Percentiles rank a stretch among this genome's conserved stretches.
Conservation (phyloP, 2,888 invertebrate species). For the Drosophila atripex region DNA sequence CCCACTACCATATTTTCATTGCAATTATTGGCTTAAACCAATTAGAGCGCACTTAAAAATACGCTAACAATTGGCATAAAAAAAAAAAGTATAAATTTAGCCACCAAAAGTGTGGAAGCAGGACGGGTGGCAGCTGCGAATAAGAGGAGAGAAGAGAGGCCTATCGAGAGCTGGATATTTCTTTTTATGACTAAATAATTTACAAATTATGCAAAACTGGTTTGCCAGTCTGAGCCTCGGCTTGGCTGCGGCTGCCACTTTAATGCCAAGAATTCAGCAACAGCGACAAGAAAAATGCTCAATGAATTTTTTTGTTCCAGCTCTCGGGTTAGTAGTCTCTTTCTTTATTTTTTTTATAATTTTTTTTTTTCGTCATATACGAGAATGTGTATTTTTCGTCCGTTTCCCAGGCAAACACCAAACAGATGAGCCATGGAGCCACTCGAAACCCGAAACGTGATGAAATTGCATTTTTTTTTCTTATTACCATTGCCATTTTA, state of each 20-base stretch:
- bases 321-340: not conserved
- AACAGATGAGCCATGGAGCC: not conserved
- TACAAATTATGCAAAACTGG: conserved; percentile 71
- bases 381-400: not conserved
- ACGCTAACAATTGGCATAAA: conserved; percentile 43
- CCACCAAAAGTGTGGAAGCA: conserved; percentile 11
- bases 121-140: not conserved
- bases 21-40: conserved; percentile 54
- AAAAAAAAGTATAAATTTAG: conserved; percentile 7
- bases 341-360: not conserved
- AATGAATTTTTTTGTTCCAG: conserved; percentile 34
- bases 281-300: conserved; percentile 41
- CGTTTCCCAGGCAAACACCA: conserved; percentile 19
- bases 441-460: not conserved
- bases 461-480: not conserved
- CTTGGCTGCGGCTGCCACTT: conserved; percentile 20
- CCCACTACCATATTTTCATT: conserved; percentile 39
- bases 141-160: conserved; percentile 3
- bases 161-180: conserved; percentile 33
- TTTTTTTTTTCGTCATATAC: not conserved
- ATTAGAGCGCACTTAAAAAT: conserved; percentile 63
- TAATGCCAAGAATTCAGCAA: conserved; percentile 43
- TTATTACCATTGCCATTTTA: no score
- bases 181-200: conserved; percentile 67
- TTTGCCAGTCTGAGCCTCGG: conserved; percentile 38